Conservation (phyloP, 23 tunicate species). For the Halocynthia aurantium region DNA sequence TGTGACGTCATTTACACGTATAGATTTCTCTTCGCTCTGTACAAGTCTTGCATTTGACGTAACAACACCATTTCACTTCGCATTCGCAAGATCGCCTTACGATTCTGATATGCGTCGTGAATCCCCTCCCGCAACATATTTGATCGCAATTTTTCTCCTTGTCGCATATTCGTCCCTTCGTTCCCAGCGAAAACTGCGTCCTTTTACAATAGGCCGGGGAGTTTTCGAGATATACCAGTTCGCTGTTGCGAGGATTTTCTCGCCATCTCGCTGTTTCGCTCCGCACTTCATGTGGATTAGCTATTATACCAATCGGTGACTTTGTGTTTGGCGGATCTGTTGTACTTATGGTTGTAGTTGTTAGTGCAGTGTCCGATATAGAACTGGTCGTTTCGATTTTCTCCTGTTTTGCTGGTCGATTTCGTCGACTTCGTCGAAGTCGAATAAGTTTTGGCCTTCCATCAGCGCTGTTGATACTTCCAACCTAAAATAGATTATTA, state of each 20-base stretch:
- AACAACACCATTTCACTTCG: conserved; percentile 83
- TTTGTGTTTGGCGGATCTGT: too few relatives aligned
- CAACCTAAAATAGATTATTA: conserved; percentile 20
- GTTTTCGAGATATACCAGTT: conserved; percentile 68
- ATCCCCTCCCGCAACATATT: conserved; percentile 83
- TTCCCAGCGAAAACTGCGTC: conserved; percentile 60
- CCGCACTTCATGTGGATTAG: background rate
- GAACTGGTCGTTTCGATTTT: background rate
- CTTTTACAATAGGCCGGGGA: conserved; percentile 62
- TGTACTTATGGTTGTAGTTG: background rate
- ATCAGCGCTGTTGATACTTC: conserved; percentile 40
- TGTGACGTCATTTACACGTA: conserved; percentile 53
- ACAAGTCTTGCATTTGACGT: conserved; percentile 73
- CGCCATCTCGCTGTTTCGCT: background rate
- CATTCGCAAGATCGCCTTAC: conserved; percentile 65
- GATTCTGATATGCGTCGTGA: conserved; percentile 56
- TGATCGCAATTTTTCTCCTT: conserved; percentile 47
- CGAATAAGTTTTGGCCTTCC: conserved; percentile 33
- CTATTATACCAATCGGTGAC: too few relatives aligned
- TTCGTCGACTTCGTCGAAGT: conserved; percentile 38
- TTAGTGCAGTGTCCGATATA: too few relatives aligned
- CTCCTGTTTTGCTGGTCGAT: background rate
- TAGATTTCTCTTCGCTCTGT: conserved; percentile 54
- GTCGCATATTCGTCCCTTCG: conserved; percentile 69
- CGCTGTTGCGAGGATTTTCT: conserved; percentile 52